Base-by-base conservation (phyloP, 2,888 invertebrate genomes). In the Polylopha cassiicola region DNA sequence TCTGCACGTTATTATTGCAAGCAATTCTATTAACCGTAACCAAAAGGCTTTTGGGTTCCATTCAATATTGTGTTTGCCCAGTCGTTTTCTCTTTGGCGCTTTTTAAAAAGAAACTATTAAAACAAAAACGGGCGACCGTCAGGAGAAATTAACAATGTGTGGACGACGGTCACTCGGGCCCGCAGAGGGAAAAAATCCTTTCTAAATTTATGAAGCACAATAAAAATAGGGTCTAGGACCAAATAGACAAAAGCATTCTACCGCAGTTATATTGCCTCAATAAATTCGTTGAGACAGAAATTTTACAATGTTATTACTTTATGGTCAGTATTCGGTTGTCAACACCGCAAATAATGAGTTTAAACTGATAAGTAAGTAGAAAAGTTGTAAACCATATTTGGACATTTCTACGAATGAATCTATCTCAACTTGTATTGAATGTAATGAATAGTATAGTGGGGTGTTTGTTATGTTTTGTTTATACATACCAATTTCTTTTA, bases 211-310 rank as follows among this genome's bases (percentile, higher is more conserved):
- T 55, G 54, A 54, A 46, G 59, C 28, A 56, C 62, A 71, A 73
- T 74, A 77, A 76, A 76, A 73, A 51, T 52, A 51, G 64, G 55
- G 59, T 51, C 56, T 44, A 55, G 58, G 59, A 38, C 55, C 58
- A 45, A 55, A 52, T 57, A 70, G 52, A 74, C 70, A 76, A 80
- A 66, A 61, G 65, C 55, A 58, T 61, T 62, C 56, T 59, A 73
- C 80, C 76, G 63, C 77, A 79, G 74, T 79, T 74, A 73, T 71
- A 75, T 68, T 64, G 65, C 69, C 58, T 55, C 66, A 69, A 75
- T 76, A 79, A 79, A 74, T 68, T 57, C 45, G 51, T 46, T 46
- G 54, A 74, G 56, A 75, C 71, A 73, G 74, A 65, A 58, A 65
- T 61, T 70, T 66, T 66, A 45, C 57, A 58, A 58, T 52, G 47